phyloP scores from a whole-genome alignment of 2,888 invertebrate species.

The Seira ritae region DNA sequence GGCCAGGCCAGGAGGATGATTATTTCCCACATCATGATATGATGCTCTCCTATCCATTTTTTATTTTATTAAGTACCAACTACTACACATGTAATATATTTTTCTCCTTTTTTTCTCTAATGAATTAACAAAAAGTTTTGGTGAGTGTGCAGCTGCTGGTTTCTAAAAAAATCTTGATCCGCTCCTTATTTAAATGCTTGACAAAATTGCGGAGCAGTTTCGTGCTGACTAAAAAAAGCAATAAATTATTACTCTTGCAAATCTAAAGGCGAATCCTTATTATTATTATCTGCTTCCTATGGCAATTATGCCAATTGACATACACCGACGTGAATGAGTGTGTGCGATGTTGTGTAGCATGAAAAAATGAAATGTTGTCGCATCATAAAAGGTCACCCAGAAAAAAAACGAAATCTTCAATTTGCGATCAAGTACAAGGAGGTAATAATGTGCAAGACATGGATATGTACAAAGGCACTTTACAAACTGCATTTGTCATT shows the following conservation, averaged over 20 bases:
- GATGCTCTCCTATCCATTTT: too few species aligned
- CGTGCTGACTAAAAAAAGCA: conserved; percentile 36
- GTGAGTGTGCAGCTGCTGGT: conserved; percentile 28
- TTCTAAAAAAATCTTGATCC: conserved; percentile 13
- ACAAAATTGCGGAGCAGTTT: conserved; percentile 48
- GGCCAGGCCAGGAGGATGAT: too few species aligned
- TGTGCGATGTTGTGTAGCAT: background rate
- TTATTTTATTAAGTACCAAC: too few species aligned
- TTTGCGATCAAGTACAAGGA: background rate
- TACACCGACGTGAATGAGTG: conserved; percentile 45
- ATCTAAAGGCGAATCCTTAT: conserved; percentile 22
- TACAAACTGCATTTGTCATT: background rate
- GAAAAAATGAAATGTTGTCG: conserved; percentile 41
- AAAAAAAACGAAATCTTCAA: conserved; percentile 17
- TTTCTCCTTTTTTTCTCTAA: too few species aligned
- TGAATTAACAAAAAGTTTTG: background rate
- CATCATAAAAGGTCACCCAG: conserved; percentile 59
- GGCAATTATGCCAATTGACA: conserved; percentile 58
- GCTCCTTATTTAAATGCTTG: conserved; percentile 50
- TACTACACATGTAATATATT: too few species aligned
- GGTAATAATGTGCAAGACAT: too few species aligned
- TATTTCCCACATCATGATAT: conserved; percentile 6
- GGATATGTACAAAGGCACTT: background rate
- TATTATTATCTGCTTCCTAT: conserved; percentile 45
- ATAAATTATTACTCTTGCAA: conserved; percentile 58